A percentile compares a stretch with the other conserved stretches of the same genome.
phyloP scores from a whole-genome alignment of 2,113 vertebrate genomes.

The Sceloporus undulatus region DNA sequence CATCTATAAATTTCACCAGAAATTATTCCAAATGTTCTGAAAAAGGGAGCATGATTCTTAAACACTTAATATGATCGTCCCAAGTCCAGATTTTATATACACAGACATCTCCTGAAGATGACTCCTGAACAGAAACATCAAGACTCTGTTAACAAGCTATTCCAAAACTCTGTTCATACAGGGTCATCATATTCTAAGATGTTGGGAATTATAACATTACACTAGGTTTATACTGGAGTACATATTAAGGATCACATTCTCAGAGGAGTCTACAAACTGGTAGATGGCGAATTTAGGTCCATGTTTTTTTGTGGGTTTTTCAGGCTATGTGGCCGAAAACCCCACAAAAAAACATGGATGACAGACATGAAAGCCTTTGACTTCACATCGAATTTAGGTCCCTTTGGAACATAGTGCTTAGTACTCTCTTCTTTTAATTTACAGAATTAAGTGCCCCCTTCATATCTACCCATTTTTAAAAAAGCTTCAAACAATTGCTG shows the following conservation, averaged over 20 bases:
- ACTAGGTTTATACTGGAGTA: constrained; percentile 26
- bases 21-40: background rate
- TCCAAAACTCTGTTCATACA: constrained; percentile 19
- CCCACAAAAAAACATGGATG: no score
- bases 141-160: constrained; percentile 8
- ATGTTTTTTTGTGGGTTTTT: no score
- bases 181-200: constrained; percentile 17
- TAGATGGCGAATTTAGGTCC: constrained; percentile 14
- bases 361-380: no score
- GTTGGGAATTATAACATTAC: constrained; percentile 6
- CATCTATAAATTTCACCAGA: constrained; percentile 29
- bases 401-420: constrained; percentile 13
- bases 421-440: background rate
- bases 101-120: constrained; percentile 39
- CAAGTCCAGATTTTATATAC: background rate
- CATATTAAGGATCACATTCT: constrained; percentile 19
- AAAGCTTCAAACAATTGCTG: constrained; percentile 12
- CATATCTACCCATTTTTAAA: constrained; percentile 1
- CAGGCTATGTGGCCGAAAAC: no score
- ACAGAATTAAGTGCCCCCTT: background rate
- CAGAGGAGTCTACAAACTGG: constrained; percentile 45
- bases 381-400: background rate
- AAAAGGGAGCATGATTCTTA: constrained; percentile 38
- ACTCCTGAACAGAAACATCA: constrained; percentile 35
- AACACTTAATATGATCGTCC: constrained; percentile 27